Base-by-base conservation (phyloP, 2,113 vertebrate genomes). In the Petrocephalus microphthalmus region DNA sequence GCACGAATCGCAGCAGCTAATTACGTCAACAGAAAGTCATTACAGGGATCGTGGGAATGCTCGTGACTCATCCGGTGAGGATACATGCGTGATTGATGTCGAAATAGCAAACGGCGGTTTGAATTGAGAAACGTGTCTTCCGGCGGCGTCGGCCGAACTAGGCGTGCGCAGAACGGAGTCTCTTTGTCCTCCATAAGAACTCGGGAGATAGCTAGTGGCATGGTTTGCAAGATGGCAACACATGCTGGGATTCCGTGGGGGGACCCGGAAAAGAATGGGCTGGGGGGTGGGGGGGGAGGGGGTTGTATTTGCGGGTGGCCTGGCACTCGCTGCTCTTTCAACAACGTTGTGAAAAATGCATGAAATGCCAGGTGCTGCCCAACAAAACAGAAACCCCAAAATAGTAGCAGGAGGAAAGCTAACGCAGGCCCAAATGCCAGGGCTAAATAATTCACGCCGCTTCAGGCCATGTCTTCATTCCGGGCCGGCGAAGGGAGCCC, bases 361-460 rank as follows among this genome's bases (percentile, higher is more conserved):
- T 89, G 92, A 93, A 87, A 47, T 57, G 5, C 15, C 49, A 53
- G 85, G 47, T 83, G 60, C 89, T 71, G 52, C 53, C 51, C 29
- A 87, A 29, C 37, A 53, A 87, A 83, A 88, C 20, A 37, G 42
- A 89, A 78, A 90, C 52, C 19, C 60, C 52, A 78, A 87, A 88
- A 87, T 91, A 90, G 89, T 88, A 90, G 88, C 92, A 87, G 92
- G 89, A 88, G 90, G 85, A 88, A 89, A 89, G 87, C 87, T 87
- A 90, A 85, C 85, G 91, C 91, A 90, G 91, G 78, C 81, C 87
- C 89, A 94, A 94, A 94, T 93, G 91, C 88, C 92, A 94, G 89
- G 89, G 90, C 89, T 94, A 91, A 95, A 94, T 95, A 94, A 95
- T 94, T 95, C 88, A 92, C 90, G 83, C 57, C 13, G 85, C 60